Percentiles rank a stretch among this genome's conserved stretches.
phyloP scores from a whole-genome alignment of 2,113 vertebrate species.

The Ranitomeya variabilis region DNA sequence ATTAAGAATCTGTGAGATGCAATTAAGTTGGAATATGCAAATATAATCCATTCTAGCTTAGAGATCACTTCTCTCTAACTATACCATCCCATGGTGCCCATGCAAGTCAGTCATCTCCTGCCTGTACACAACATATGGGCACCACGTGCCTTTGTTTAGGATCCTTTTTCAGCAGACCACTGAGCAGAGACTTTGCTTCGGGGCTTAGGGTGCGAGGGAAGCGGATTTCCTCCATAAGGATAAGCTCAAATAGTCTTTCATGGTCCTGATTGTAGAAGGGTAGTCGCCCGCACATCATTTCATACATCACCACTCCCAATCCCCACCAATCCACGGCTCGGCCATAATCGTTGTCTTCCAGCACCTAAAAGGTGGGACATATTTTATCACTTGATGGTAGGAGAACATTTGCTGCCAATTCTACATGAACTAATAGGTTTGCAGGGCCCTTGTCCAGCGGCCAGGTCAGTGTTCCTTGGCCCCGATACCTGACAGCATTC shows the following conservation, averaged over 20 bases:
- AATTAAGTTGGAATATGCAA: too few species aligned
- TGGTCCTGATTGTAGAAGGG: conserved; percentile 97
- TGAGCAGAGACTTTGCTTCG: conserved; percentile 82
- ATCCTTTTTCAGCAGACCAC: conserved; percentile 90
- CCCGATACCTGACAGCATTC: too few species aligned
- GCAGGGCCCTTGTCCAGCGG: too few species aligned
- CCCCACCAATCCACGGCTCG: conserved; percentile 95
- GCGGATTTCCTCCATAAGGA: conserved; percentile 92
- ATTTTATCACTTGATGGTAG: neutral
- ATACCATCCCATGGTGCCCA: neutral
- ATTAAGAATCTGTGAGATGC: too few species aligned
- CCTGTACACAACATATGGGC: neutral
- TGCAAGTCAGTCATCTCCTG: too few species aligned
- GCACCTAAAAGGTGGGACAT: conserved; percentile 72
- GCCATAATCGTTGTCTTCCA: conserved; percentile 92
- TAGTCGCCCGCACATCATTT: conserved; percentile 92
- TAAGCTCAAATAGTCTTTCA: conserved; percentile 92
- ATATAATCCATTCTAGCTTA: neutral
- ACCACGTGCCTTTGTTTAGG: conserved; percentile 81
- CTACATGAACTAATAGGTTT: too few species aligned
- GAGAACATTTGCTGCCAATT: neutral
- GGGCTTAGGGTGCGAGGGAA: conserved; percentile 86
- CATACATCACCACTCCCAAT: conserved; percentile 92
- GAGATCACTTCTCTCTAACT: neutral
- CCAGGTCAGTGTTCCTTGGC: too few species aligned